Percentiles rank a stretch among this genome's conserved stretches.
Evolutionary conservation across 2,797 vertebrate genomes (phyloP).

Genomic region (Enteromius anoplus): DNA sequence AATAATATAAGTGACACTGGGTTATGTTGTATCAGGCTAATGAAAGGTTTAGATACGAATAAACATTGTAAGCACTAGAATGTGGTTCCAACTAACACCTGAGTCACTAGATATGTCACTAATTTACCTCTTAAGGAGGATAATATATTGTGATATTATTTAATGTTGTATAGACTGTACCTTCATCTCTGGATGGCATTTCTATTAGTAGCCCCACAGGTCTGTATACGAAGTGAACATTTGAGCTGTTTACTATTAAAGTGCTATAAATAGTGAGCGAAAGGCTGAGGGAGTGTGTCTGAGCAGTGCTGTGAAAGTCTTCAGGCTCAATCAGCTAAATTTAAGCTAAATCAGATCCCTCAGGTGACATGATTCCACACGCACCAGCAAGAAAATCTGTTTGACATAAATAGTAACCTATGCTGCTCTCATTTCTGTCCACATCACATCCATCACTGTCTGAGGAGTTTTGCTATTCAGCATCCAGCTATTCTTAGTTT

Average conservation of each 20-base stretch:
- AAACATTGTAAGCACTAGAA: slow-evolving; percentile 2
- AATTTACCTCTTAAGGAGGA: slow-evolving; percentile 7
- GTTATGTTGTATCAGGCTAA: not conserved
- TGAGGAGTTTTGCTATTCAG: not conserved
- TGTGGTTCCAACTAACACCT: not conserved
- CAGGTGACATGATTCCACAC: slow-evolving; percentile 2
- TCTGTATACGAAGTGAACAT: slow-evolving; percentile 15
- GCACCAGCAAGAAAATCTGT: slow-evolving; percentile 20
- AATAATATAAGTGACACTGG: not conserved
- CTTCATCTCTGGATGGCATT: not conserved
- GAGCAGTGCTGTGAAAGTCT: slow-evolving; percentile 14
- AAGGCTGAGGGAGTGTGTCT: slow-evolving; percentile 9
- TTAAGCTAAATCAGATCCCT: slow-evolving; percentile 27
- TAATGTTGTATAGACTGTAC: not conserved
- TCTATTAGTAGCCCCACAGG: not conserved
- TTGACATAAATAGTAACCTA: slow-evolving; percentile 37
- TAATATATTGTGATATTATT: slow-evolving; percentile 11
- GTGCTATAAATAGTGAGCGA: slow-evolving; percentile 23
- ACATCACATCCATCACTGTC: slow-evolving; percentile 6
- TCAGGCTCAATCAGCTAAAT: too few species aligned
- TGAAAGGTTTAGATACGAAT: not conserved
- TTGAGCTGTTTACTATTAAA: slow-evolving; percentile 27
- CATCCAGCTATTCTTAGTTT: slow-evolving; percentile 20
- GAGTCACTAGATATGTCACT: slow-evolving; percentile 18
- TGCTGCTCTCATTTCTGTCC: slow-evolving; percentile 20